These are phyloP conservation scores for Hecatera dysodea DNA, from an alignment of 2,888 invertebrate species.

Conservation along the genomic window DNA sequence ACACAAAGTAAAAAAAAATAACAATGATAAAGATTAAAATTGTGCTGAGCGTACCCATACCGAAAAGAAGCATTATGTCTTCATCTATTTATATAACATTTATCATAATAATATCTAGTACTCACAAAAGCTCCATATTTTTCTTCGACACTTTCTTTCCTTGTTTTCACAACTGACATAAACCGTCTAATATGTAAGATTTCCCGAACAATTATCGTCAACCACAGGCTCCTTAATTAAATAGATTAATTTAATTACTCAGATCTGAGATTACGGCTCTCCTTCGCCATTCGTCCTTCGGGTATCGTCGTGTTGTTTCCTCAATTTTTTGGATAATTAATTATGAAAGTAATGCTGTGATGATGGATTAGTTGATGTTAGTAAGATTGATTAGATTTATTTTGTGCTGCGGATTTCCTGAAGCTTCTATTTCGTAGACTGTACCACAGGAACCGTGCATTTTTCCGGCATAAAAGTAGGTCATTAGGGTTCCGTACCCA, in stretches of 20 bases:
- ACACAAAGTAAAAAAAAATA: no score
- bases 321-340: constrained; percentile 46
- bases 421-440: not conserved
- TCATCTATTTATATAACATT: not conserved
- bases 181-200: constrained; percentile 39
- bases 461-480: not conserved
- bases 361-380: constrained; percentile 25
- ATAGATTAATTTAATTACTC: constrained; percentile 65
- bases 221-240: constrained; percentile 60
- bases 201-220: constrained; percentile 59
- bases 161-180: constrained; percentile 10
- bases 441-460: not conserved
- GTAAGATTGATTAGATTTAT: constrained; percentile 8
- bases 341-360: constrained; percentile 24
- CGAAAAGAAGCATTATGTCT: not conserved
- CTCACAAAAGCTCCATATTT: not conserved
- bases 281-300: constrained; percentile 44
- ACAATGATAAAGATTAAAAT: no score
- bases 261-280: constrained; percentile 51
- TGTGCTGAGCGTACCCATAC: no score
- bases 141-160: constrained; percentile 2
- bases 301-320: constrained; percentile 29
- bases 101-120: not conserved
- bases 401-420: not conserved
- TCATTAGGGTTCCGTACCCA: no score